Evolutionary conservation across 2,888 invertebrate species (phyloP).

Genomic region (Allygus modestus): DNA sequence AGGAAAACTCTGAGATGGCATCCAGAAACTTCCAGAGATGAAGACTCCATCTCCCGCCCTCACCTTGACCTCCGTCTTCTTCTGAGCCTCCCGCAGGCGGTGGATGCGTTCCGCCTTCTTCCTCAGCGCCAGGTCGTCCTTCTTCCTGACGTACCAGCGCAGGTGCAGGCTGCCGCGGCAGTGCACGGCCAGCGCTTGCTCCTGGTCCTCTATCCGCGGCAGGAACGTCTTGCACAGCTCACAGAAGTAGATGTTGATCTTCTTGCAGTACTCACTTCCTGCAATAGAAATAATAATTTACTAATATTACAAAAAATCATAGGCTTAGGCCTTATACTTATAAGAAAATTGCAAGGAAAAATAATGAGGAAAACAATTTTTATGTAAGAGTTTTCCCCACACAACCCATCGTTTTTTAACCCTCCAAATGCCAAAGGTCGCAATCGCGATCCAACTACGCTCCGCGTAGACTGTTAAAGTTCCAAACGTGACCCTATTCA

Average conservation of each 20-base stretch:
- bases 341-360: too few species aligned
- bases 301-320: too few species aligned
- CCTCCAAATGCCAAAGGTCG: too few species aligned
- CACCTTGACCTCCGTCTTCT: slow-evolving; percentile 69
- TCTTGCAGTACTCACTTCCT: slow-evolving; percentile 86
- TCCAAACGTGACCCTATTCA: too few species aligned
- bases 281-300: slow-evolving; percentile 32
- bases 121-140: slow-evolving; percentile 86
- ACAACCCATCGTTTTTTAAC: too few species aligned
- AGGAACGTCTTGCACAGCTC: slow-evolving; percentile 88
- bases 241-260: slow-evolving; percentile 88
- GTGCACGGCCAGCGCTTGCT: slow-evolving; percentile 82
- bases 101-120: slow-evolving; percentile 83
- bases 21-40: too few species aligned
- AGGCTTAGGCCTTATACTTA: too few species aligned
- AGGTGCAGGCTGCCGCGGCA: slow-evolving; percentile 87
- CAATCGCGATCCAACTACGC: too few species aligned
- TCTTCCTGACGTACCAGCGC: slow-evolving; percentile 86
- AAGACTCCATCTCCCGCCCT: not conserved
- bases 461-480: too few species aligned
- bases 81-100: slow-evolving; percentile 71
- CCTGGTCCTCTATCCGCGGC: slow-evolving; percentile 80
- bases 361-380: too few species aligned
- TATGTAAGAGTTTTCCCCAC: too few species aligned
- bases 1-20: too few species aligned